Evolutionary conservation across 2,797 vertebrate species (phyloP).

Genomic region (Scomberomorus guttatus): DNA sequence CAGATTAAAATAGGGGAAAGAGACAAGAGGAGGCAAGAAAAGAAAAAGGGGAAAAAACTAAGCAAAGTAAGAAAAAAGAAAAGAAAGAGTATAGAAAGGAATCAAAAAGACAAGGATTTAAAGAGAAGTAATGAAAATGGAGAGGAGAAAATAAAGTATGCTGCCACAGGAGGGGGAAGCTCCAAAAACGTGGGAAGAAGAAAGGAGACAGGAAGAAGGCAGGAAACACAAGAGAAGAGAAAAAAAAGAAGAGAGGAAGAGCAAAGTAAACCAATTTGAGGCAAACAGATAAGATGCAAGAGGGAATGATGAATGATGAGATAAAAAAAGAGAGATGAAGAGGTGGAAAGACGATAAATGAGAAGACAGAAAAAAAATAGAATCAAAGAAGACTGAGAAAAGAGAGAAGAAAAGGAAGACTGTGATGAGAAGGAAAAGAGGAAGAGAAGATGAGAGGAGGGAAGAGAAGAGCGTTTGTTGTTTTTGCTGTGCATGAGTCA

Average conservation of each 20-base stretch:
- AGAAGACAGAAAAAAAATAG: conserved; percentile 3
- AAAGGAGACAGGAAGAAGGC: conserved; percentile 2
- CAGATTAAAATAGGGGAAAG: not conserved
- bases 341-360: conserved; percentile 40
- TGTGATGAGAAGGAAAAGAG: conserved; percentile 39
- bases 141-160: conserved; percentile 9
- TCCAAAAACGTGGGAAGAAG: not conserved
- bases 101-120: not conserved
- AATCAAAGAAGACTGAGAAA: conserved; percentile 35
- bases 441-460: conserved; percentile 52
- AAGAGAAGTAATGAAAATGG: conserved; percentile 5
- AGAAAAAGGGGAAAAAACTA: not conserved
- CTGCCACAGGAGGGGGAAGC: conserved; percentile 10
- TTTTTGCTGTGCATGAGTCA: conserved; percentile 75
- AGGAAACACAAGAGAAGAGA: not conserved
- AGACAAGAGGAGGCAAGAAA: not conserved
- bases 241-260: not conserved
- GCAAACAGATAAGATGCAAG: conserved; percentile 42
- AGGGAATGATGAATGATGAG: conserved; percentile 38
- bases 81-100: not conserved
- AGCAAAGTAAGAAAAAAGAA: too few relatives aligned
- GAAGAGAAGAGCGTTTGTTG: conserved; percentile 66
- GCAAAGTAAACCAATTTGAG: conserved; percentile 20
- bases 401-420: conserved; percentile 22
- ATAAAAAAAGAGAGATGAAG: conserved; percentile 37